A percentile compares a stretch with the other conserved stretches of the same genome.
Conservation (phyloP, 1,140 invertebrate genomes). For the Polypedilum vanderplanki region DNA sequence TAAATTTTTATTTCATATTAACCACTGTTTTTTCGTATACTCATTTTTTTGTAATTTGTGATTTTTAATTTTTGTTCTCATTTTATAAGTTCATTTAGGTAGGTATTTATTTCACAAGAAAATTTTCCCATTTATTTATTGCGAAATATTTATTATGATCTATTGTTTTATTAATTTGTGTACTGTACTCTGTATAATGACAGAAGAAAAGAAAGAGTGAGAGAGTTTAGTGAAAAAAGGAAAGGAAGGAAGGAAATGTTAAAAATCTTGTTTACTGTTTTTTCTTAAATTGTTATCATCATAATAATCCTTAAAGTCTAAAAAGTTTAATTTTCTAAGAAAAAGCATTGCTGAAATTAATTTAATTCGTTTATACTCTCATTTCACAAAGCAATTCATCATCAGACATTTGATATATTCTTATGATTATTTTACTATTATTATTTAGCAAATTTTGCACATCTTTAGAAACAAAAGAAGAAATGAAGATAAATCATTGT, state of each 20-base stretch:
- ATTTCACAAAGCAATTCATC: no score
- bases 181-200: not conserved
- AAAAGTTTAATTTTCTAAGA: not conserved
- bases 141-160: not conserved
- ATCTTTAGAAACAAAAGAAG: not conserved
- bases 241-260: no score
- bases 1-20: not conserved
- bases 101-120: not conserved
- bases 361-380: no score
- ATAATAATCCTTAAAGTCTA: not conserved
- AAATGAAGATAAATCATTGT: not conserved
- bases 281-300: no score
- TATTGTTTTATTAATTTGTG: not conserved
- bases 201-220: not conserved
- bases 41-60: not conserved
- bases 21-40: slow-evolving; percentile 17
- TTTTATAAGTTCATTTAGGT: not conserved
- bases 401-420: no score
- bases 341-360: slow-evolving; percentile 19
- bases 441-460: slow-evolving; percentile 1
- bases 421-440: not conserved
- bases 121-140: not conserved
- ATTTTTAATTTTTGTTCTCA: not conserved
- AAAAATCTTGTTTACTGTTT: not conserved
- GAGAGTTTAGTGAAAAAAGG: not conserved